These are phyloP conservation scores for Platyura marginata DNA, from an alignment of 1,140 invertebrate genomes.

Conservation along the genomic window DNA sequence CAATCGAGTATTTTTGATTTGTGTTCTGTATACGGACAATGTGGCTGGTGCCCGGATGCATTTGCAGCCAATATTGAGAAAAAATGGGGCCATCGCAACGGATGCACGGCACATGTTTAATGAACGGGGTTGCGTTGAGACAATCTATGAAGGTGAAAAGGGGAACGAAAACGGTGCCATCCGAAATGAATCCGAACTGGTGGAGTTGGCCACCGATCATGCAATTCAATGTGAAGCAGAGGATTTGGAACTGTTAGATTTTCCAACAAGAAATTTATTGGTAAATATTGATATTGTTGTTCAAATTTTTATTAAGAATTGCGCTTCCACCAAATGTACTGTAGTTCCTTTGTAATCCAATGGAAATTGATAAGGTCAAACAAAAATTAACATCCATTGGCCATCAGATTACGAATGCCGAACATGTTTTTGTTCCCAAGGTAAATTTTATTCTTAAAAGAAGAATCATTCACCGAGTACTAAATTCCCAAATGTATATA, in stretches of 20 bases:
- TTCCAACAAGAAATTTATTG: slow-evolving; percentile 19
- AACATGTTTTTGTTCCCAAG: slow-evolving; percentile 1
- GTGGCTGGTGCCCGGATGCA: slow-evolving; percentile 13
- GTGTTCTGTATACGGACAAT: slow-evolving; percentile 18
- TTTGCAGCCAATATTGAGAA: slow-evolving; percentile 26
- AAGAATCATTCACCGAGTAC: too few relatives aligned
- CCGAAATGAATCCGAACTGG: slow-evolving; percentile 10
- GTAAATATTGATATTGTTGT: too few relatives aligned
- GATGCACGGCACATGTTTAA: slow-evolving; percentile 27
- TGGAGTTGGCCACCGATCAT: slow-evolving; percentile 37
- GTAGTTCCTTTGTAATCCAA: slow-evolving; percentile 26
- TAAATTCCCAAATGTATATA: too few relatives aligned
- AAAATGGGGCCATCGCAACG: slow-evolving; percentile 15
- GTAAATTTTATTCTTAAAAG: too few relatives aligned
- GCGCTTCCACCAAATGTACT: too few relatives aligned
- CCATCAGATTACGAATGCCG: slow-evolving; percentile 21
- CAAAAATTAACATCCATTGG: slow-evolving; percentile 21
- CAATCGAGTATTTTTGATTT: slow-evolving; percentile 15
- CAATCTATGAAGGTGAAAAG: too few relatives aligned
- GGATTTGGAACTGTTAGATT: slow-evolving; percentile 32
- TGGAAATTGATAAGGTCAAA: slow-evolving; percentile 15
- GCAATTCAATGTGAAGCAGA: slow-evolving; percentile 40
- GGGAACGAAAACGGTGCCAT: slow-evolving; percentile 6
- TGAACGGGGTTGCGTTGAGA: slow-evolving; percentile 30
- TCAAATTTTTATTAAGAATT: too few relatives aligned